Evolutionary conservation across 2,797 vertebrate genomes (phyloP), one percentile per base, ranked within the genome.

Genomic region (Nyctalus aviator): DNA sequence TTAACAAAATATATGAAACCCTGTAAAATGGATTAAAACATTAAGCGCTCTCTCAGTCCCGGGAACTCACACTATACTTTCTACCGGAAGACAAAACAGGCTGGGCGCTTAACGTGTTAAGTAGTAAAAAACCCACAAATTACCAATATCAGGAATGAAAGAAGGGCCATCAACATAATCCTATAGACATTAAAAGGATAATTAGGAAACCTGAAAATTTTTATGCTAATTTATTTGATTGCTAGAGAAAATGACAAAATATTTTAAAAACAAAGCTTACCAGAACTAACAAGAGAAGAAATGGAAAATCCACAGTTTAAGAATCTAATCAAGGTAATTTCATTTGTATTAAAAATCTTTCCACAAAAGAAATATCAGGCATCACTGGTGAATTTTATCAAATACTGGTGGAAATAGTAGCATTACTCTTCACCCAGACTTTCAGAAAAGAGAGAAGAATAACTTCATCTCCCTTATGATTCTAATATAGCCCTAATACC

Each of bases 251-350:
- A 91, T 44, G 37, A 46, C 35, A 78, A 66, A 69, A 32, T n/a
- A 41, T 75, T 77, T 88, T 71, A 6, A 55, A 83, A 91, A 30
- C 17, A 66, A 50, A 91, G 75, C 15, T 91, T 23, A 53, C 0
- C 44, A 88, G 59, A 48, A 88, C 76, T 66, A 95, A 64, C 27
- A 23, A 78, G 48, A 93, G 44, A 64, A 87, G 27, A 93, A 53
- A 41, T 76, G 20, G 44, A 55, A 66, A 85, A 59, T 69, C 32
- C 62, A 35, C 48, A 27, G 9, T n/a, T 81, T 90, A 77, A 72
- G 55, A 44, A 11, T 75, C 32, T 88, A 76, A 83, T 88, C 44
- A 78, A 77, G 27, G 9, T 48, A 73, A 81, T 84, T 23, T 75
- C 32, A 69, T 90, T 69, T 59, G 3, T 93, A 37, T 68, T 89